Evolutionary conservation across 2,113 vertebrate species (phyloP).

Genomic region (Hippocampus comes): DNA sequence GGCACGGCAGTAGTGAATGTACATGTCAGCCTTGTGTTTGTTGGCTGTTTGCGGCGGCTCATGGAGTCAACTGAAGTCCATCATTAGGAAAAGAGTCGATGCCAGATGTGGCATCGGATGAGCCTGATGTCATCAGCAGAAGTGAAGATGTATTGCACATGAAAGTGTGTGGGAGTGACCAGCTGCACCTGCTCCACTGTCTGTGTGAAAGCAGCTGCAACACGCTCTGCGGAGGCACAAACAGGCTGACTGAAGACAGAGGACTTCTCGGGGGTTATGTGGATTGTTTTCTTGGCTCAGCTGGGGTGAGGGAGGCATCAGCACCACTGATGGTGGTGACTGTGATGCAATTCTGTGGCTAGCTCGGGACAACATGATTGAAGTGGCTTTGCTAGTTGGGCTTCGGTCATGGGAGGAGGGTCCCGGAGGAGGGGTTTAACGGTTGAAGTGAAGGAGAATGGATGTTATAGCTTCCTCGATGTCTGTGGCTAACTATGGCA

Average conservation of each 20-base stretch:
- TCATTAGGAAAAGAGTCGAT: neutral
- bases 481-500: constrained; percentile 9
- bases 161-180: neutral
- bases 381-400: constrained; percentile 11
- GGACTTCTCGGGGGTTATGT: neutral
- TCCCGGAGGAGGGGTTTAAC: constrained; percentile 9
- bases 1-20: neutral
- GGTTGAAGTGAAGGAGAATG: constrained; percentile 4
- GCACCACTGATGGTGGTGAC: constrained; percentile 1
- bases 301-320: constrained; percentile 9
- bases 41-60: neutral
- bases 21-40: neutral
- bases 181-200: constrained; percentile 4
- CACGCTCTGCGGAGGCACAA: neutral
- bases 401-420: constrained; percentile 1
- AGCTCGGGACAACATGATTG: constrained; percentile 5
- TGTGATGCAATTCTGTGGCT: constrained; percentile 8
- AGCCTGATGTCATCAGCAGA: constrained; percentile 1
- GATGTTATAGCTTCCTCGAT: constrained; percentile 6
- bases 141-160: constrained; percentile 1
- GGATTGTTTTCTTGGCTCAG: constrained; percentile 2
- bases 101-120: neutral
- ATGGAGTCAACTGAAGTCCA: neutral
- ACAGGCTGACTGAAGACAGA: neutral
- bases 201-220: constrained; percentile 3